phyloP scores from a whole-genome alignment of 2,797 vertebrate species.

The Sebastes steindachneri region DNA sequence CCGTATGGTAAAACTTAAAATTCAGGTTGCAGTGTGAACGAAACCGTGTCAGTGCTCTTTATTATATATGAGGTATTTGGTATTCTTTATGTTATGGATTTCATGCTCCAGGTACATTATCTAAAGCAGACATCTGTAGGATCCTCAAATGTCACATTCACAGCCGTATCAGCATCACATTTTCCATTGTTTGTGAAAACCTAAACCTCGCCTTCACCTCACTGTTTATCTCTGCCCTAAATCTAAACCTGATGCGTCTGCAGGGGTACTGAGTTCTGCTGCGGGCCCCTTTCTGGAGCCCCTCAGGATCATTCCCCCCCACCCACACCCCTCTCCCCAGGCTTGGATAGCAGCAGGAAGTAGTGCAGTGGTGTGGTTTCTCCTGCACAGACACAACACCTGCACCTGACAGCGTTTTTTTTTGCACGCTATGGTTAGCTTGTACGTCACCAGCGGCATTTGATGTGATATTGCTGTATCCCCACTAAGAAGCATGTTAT shows the following conservation, averaged over 20 bases:
- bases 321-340: neutral
- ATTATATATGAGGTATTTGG: neutral
- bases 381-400: constrained; percentile 70
- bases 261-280: constrained; percentile 20
- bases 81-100: neutral
- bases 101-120: constrained; percentile 20
- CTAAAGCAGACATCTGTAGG: constrained; percentile 29
- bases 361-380: constrained; percentile 76
- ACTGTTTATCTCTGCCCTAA: constrained; percentile 67
- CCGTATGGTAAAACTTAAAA: neutral
- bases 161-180: constrained; percentile 4
- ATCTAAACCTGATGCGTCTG: constrained; percentile 60
- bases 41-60: neutral
- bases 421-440: constrained; percentile 55
- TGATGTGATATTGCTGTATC: constrained; percentile 43
- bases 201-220: neutral
- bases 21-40: neutral
- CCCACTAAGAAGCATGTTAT: constrained; percentile 1
- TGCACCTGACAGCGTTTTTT: constrained; percentile 60
- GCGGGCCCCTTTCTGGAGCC: constrained; percentile 56
- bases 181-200: constrained; percentile 57
- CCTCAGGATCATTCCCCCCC: constrained; percentile 49
- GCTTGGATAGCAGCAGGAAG: constrained; percentile 75
- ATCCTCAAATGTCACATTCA: constrained; percentile 20
- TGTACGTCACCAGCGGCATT: constrained; percentile 41